Conservation (phyloP, 2,113 vertebrate genomes). For the Pseudorasbora parva region DNA sequence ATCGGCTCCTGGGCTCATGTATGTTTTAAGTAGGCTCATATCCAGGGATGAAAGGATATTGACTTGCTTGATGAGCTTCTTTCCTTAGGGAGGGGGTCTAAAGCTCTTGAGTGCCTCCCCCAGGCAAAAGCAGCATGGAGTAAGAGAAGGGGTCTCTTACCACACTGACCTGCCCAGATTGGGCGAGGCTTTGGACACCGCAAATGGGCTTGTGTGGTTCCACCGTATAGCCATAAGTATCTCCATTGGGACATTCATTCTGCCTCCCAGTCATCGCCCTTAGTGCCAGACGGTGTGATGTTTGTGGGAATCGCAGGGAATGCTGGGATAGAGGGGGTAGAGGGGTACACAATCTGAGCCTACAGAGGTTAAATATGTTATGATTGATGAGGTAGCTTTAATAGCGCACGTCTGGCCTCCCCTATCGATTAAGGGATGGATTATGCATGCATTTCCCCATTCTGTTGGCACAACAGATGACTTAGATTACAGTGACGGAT, state of each 20-base stretch:
- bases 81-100: constrained; percentile 65
- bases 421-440: constrained; percentile 66
- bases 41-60: constrained; percentile 63
- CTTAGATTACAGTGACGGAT: constrained; percentile 54
- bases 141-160: neutral
- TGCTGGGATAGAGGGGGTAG: constrained; percentile 33
- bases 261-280: neutral
- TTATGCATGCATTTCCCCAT: constrained; percentile 60
- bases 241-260: constrained; percentile 42
- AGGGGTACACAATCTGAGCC: constrained; percentile 23
- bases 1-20: constrained; percentile 72
- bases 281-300: neutral
- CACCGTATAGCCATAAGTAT: constrained; percentile 55
- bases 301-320: constrained; percentile 34
- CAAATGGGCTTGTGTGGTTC: constrained; percentile 55
- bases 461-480: constrained; percentile 50
- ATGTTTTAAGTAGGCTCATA: constrained; percentile 73
- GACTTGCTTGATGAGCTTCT: constrained; percentile 71
- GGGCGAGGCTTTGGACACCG: constrained; percentile 9
- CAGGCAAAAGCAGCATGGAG: constrained; percentile 59
- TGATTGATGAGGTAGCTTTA: constrained; percentile 68
- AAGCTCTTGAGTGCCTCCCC: constrained; percentile 68
- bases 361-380: constrained; percentile 64
- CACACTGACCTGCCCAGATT: constrained; percentile 3
- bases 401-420: constrained; percentile 64